A percentile compares a stretch with the other conserved stretches of the same genome.
These are phyloP conservation scores for Tricholaema leucomelas DNA, from an alignment of 2,113 vertebrate species.

Conservation along the genomic window DNA sequence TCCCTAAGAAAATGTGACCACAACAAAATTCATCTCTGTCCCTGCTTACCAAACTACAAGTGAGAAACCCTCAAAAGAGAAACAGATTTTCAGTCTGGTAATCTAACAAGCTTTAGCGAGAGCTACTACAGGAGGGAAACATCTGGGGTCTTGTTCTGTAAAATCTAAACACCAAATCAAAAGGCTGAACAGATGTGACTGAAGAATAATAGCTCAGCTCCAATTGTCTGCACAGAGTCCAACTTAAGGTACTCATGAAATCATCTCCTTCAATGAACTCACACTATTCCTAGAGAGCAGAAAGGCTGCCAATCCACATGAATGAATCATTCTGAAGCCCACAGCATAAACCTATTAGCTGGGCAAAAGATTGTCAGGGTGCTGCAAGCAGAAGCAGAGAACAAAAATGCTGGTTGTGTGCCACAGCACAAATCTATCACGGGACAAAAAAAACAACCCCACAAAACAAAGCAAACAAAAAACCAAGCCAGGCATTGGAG, in stretches of 20 bases:
- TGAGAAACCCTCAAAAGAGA: background rate
- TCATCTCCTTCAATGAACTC: slow-evolving; percentile 26
- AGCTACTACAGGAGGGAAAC: background rate
- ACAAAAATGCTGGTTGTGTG: slow-evolving; percentile 20
- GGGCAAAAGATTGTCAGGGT: slow-evolving; percentile 30
- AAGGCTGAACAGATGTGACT: background rate
- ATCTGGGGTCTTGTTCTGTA: background rate
- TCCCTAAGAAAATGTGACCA: background rate
- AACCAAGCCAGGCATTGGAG: background rate
- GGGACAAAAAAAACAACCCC: background rate
- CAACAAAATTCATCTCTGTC: background rate
- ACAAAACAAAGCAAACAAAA: background rate
- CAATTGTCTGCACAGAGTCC: background rate
- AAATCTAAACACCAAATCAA: background rate
- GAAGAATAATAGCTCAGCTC: background rate
- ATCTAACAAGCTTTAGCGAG: background rate
- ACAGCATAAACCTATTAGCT: slow-evolving; percentile 55
- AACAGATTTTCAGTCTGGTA: background rate
- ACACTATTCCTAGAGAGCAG: slow-evolving; percentile 59
- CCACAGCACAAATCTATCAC: background rate
- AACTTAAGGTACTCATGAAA: background rate
- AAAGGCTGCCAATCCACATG: slow-evolving; percentile 51
- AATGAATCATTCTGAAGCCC: slow-evolving; percentile 59
- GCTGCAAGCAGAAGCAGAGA: background rate
- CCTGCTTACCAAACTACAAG: background rate